Conservation (phyloP, 2,888 invertebrate genomes). For the Gandaritis pyraliata region DNA sequence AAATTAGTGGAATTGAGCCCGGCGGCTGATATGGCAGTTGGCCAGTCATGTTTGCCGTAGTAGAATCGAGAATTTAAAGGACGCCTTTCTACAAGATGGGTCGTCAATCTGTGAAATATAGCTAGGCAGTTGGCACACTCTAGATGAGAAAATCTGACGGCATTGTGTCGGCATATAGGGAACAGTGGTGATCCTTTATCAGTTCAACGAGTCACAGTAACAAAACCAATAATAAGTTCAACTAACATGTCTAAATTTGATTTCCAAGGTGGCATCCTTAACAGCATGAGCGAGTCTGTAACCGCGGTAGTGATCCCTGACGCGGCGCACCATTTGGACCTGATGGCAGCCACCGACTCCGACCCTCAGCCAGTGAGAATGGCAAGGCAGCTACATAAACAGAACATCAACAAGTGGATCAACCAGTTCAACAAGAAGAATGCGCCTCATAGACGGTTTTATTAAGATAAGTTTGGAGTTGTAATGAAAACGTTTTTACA, state of each 20-base stretch:
- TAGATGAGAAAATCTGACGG: too few relatives aligned
- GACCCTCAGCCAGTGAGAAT: conserved; percentile 87
- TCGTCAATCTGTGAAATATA: too few relatives aligned
- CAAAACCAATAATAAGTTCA: not conserved
- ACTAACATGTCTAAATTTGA: not conserved
- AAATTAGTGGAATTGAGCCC: too few relatives aligned
- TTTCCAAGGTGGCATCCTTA: conserved; percentile 86
- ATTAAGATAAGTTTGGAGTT: not conserved
- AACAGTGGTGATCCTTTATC: too few relatives aligned
- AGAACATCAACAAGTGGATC: conserved; percentile 86
- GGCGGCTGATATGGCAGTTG: too few relatives aligned
- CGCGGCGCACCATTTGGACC: conserved; percentile 94
- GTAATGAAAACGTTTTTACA: conserved; percentile 5
- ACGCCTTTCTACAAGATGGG: too few relatives aligned
- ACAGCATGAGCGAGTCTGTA: conserved; percentile 86
- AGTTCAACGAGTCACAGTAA: too few relatives aligned
- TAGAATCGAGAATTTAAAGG: too few relatives aligned
- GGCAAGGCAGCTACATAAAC: conserved; percentile 86
- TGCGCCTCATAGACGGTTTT: conserved; percentile 8
- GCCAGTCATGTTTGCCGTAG: too few relatives aligned
- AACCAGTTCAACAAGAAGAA: conserved; percentile 46
- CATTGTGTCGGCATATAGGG: too few relatives aligned
- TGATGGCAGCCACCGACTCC: conserved; percentile 85
- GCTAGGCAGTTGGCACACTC: too few relatives aligned
- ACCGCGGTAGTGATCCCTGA: conserved; percentile 90